Evolutionary conservation across 2,113 vertebrate genomes (phyloP), one percentile per base, ranked within the genome.

Genomic region (Rhizomys pruinosus): DNA sequence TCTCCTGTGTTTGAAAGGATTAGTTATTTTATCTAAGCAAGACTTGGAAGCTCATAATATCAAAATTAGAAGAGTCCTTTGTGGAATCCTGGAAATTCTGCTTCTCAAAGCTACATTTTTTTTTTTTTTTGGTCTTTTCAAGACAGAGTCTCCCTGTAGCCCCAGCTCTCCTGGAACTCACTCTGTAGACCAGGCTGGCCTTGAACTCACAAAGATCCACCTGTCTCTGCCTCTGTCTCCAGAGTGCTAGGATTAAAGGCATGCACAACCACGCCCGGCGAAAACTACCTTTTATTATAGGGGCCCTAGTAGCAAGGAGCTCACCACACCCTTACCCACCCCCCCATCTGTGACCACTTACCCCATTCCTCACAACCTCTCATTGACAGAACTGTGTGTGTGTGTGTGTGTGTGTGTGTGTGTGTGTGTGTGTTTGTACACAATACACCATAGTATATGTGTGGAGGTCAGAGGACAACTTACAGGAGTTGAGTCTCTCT

Each of bases 51-150:
- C 8, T 10, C 29, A 72, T 32, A 72, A 61, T 89, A 29, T 32
- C 37, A 76, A 63, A 87, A 79, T 84, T 47, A 78, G 39, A 90
- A 29, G 32, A 80, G 23, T 27, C 68, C 6, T 77, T 42, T 59
- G n/a, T 12, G 3, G 10, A 73, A 1, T 29, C 87, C 39, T n/a
- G 22, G 29, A 44, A 25, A 23, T 87, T 87, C 64, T 55, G 73
- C 12, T 86, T 84, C 22, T 59, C 57, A 93, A 57, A 89, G 19
- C 20, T 80, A 84, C 89, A 91, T 47, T 84, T 22, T 13, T n/a
- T n/a, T n/a, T n/a, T n/a, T n/a, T n/a, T n/a, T n/a, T n/a, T n/a
- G n/a, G n/a, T n/a, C n/a, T n/a, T n/a, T n/a, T n/a, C n/a, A n/a
- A n/a, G n/a, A n/a, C n/a, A n/a, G n/a, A n/a, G n/a, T n/a, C n/a